A percentile compares a stretch with the other conserved stretches of the same genome.
These are phyloP conservation scores for Podarcis lilfordi DNA, from an alignment of 2,797 vertebrate genomes.

Conservation along the genomic window DNA sequence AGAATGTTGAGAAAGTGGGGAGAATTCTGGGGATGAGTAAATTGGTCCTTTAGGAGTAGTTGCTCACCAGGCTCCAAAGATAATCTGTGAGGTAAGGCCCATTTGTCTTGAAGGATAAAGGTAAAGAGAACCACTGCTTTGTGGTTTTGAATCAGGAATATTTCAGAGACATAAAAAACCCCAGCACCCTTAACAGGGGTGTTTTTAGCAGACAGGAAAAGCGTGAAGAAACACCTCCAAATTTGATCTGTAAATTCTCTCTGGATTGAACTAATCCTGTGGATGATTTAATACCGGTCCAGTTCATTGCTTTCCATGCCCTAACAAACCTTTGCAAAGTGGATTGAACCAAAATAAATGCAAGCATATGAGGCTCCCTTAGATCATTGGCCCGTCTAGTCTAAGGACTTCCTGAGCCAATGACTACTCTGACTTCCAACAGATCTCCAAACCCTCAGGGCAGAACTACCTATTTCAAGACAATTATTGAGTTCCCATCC, in stretches of 20 bases:
- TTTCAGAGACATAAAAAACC: not conserved
- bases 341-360: not conserved
- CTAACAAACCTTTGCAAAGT: not conserved
- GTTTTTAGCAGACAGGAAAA: not conserved
- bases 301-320: not conserved
- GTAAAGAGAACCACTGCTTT: not conserved
- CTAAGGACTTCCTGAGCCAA: not conserved
- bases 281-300: too few species aligned
- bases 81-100: not conserved
- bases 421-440: not conserved
- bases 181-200: not conserved
- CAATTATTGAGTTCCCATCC: not conserved
- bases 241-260: not conserved
- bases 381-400: not conserved
- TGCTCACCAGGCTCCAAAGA: not conserved
- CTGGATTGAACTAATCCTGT: too few species aligned
- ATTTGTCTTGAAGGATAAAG: not conserved
- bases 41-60: not conserved
- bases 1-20: not conserved
- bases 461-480: not conserved
- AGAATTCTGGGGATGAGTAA: not conserved
- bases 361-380: not conserved
- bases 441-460: not conserved
- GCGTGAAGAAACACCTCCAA: not conserved
- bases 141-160: not conserved